Conservation (phyloP, 2,888 invertebrate genomes). For the Lagria hirta region DNA sequence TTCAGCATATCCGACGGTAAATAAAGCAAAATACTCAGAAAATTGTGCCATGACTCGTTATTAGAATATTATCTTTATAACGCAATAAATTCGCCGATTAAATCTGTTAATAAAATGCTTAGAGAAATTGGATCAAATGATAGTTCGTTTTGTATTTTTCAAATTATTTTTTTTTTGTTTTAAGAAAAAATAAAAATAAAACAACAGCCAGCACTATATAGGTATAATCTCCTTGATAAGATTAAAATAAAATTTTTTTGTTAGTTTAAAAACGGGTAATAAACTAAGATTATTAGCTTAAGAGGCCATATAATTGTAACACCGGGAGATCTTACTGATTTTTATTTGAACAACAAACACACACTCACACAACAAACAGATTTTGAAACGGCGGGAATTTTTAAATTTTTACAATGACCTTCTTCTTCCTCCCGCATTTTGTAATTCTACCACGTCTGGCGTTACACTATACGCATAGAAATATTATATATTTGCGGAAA, state of each 20-base stretch:
- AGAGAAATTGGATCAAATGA: conserved; percentile 15
- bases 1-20: no score
- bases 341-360: conserved; percentile 16
- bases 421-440: conserved; percentile 3
- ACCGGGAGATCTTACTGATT: conserved; percentile 17
- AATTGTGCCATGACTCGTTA: no score
- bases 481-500: no score
- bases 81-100: conserved; percentile 25
- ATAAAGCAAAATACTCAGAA: no score
- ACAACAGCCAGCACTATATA: no score
- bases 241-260: conserved; percentile 18
- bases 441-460: no score
- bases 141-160: conserved; percentile 1
- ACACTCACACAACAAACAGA: conserved; percentile 10
- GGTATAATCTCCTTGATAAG: conserved; percentile 19
- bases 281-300: conserved; percentile 15
- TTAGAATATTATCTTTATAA: conserved; percentile 21
- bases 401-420: conserved; percentile 3
- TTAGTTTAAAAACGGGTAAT: conserved; percentile 14
- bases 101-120: conserved; percentile 21
- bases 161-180: conserved; percentile 9
- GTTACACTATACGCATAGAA: no score
- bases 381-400: conserved; percentile 10
- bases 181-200: no score
- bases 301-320: conserved; percentile 12